A percentile compares a stretch with the other conserved stretches of the same genome.
Evolutionary conservation across 2,113 vertebrate genomes (phyloP).

Genomic region (Carettochelys insculpta): DNA sequence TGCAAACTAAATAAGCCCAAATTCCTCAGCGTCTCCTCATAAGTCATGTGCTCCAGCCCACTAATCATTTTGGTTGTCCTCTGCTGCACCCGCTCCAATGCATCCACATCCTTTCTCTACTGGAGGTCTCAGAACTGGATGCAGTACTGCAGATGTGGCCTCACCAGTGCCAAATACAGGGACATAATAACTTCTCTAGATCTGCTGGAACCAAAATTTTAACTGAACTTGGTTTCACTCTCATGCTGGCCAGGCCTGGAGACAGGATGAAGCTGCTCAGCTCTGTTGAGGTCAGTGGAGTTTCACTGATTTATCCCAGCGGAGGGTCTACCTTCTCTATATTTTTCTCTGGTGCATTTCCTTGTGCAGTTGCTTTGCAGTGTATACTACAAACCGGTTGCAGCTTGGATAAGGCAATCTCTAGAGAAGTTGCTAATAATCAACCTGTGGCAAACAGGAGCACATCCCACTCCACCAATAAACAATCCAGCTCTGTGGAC

Average conservation of each 20-base stretch:
- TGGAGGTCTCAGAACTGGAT: no score
- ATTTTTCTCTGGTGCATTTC: background rate
- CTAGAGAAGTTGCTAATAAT: slow-evolving; percentile 12
- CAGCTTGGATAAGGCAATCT: background rate
- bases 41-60: no score
- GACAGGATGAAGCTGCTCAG: accelerated
- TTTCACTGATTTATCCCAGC: background rate
- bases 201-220: background rate
- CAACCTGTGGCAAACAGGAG: accelerated
- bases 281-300: accelerated
- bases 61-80: no score
- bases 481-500: background rate
- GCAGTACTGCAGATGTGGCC: no score
- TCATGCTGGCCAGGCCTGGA: accelerated
- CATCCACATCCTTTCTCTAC: no score
- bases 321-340: background rate
- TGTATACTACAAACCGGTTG: background rate
- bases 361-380: background rate
- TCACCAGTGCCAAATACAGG: no score
- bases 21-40: no score
- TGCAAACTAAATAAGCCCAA: no score
- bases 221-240: accelerated
- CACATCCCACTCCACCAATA: background rate
- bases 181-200: no score
- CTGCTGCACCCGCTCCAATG: no score